Evolutionary conservation across 2,113 vertebrate genomes (phyloP).

Genomic region (Pithys albifrons): DNA sequence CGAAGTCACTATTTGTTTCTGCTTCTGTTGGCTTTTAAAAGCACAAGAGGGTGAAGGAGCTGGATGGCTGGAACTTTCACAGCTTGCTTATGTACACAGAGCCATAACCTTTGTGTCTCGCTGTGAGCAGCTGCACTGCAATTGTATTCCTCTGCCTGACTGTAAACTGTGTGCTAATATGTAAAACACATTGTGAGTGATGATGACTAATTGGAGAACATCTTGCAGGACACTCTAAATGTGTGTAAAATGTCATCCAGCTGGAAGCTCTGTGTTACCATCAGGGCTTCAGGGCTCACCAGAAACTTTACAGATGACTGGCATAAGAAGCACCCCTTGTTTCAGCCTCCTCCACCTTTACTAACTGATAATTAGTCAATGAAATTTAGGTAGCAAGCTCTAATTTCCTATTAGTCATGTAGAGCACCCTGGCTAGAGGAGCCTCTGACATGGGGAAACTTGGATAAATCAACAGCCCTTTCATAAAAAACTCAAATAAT

Average conservation of each 20-base stretch:
- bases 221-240: slow-evolving; percentile 50
- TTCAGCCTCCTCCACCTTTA: neutral
- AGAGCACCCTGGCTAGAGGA: neutral
- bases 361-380: neutral
- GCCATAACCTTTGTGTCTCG: slow-evolving; percentile 70
- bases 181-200: slow-evolving; percentile 65
- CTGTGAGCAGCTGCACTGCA: slow-evolving; percentile 72
- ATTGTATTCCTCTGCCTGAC: slow-evolving; percentile 64
- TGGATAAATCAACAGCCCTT: neutral
- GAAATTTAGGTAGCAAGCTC: neutral
- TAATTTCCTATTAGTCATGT: neutral
- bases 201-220: slow-evolving; percentile 63
- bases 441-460: neutral
- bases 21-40: slow-evolving; percentile 76
- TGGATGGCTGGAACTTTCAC: slow-evolving; percentile 70
- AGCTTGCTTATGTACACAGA: slow-evolving; percentile 73
- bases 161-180: slow-evolving; percentile 66
- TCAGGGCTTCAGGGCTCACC: neutral
- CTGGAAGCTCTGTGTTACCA: slow-evolving; percentile 32
- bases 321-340: neutral
- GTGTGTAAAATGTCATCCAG: slow-evolving; percentile 69
- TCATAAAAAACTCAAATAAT: neutral
- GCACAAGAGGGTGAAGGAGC: slow-evolving; percentile 56
- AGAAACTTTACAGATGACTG: neutral
- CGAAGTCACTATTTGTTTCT: slow-evolving; percentile 65